Percentiles rank a stretch among this genome's conserved stretches.
Conservation (phyloP, 2,888 invertebrate species). For the Villa cingulata region DNA sequence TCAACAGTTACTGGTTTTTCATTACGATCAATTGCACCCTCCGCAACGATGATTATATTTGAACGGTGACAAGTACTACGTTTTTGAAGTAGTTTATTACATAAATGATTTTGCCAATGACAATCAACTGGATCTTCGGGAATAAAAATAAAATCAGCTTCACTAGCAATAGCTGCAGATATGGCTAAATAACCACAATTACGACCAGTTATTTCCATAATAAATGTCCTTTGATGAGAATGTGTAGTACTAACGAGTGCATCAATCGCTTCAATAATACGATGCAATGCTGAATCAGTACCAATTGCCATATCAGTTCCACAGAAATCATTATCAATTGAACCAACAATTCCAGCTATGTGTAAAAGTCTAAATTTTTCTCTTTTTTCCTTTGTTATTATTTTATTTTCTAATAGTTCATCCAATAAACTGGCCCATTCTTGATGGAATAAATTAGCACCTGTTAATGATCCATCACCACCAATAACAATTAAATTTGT, state of each 20-base stretch:
- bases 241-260: conserved; percentile 97
- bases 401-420: conserved; percentile 58
- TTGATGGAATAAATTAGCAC: conserved; percentile 86
- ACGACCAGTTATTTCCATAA: conserved; percentile 99
- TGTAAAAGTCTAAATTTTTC: conserved; percentile 65
- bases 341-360: conserved; percentile 94
- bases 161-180: conserved; percentile 86
- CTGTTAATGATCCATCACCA: conserved; percentile 96
- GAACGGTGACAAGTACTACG: conserved; percentile 83
- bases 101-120: conserved; percentile 73
- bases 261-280: conserved; percentile 97
- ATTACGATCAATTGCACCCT: conserved; percentile 91
- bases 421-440: conserved; percentile 85
- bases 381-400: conserved; percentile 64
- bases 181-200: conserved; percentile 98
- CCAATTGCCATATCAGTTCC: conserved; percentile 99
- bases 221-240: conserved; percentile 97
- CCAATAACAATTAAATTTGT: conserved; percentile 93
- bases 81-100: conserved; percentile 73
- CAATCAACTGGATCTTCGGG: conserved; percentile 91
- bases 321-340: conserved; percentile 99
- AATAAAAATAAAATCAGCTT: conserved; percentile 96
- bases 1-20: conserved; percentile 91
- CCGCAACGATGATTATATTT: conserved; percentile 96
- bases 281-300: conserved; percentile 91